Percentiles rank a stretch among this genome's conserved stretches.
These are phyloP conservation scores for Athetis lepigone DNA, from an alignment of 2,888 invertebrate species.

Conservation along the genomic window DNA sequence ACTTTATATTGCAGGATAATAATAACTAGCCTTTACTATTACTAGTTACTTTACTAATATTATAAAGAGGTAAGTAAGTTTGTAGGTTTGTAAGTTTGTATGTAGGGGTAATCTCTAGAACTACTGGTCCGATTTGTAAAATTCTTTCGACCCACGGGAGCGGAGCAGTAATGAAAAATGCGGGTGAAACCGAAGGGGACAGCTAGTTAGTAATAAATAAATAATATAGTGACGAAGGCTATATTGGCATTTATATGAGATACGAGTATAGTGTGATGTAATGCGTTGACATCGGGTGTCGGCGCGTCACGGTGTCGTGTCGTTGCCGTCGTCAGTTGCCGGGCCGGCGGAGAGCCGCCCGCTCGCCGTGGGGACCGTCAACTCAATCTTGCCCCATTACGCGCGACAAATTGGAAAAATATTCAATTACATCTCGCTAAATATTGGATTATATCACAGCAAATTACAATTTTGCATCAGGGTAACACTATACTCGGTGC, in stretches of 20 bases:
- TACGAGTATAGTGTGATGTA: constrained; percentile 63
- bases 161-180: too few species aligned
- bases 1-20: too few species aligned
- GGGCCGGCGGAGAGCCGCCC: constrained; percentile 51
- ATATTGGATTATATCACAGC: constrained; percentile 90
- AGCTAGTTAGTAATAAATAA: too few species aligned
- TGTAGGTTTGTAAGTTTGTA: too few species aligned
- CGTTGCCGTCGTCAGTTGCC: constrained; percentile 30
- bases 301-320: constrained; percentile 44
- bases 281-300: constrained; percentile 64
- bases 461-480: constrained; percentile 88
- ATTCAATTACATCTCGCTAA: constrained; percentile 90
- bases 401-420: constrained; percentile 91
- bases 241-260: constrained; percentile 71
- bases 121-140: too few species aligned
- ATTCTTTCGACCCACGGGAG: too few species aligned
- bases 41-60: too few species aligned
- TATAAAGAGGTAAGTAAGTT: too few species aligned
- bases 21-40: too few species aligned
- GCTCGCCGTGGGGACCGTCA: constrained; percentile 82
- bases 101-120: too few species aligned
- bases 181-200: too few species aligned
- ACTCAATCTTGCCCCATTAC: constrained; percentile 91
- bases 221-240: constrained; percentile 20
- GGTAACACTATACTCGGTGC: constrained; percentile 71